phyloP scores from a whole-genome alignment of 2,113 vertebrate genomes.

The Cyanoderma ruficeps region DNA sequence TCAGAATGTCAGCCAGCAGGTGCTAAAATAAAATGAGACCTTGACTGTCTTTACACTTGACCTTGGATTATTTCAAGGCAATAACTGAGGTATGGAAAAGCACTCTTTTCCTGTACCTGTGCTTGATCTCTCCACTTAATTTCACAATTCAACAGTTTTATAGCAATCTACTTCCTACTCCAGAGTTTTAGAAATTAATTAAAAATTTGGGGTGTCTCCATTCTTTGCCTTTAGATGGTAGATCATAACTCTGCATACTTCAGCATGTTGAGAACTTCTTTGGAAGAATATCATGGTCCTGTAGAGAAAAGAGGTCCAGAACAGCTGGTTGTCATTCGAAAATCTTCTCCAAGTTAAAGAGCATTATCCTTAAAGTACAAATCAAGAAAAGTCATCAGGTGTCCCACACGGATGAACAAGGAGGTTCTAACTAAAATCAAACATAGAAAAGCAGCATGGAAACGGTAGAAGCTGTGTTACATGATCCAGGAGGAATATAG shows the following conservation, averaged over 20 bases:
- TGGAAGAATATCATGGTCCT: background rate
- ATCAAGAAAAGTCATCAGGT: background rate
- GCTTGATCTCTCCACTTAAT: background rate
- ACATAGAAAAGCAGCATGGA: background rate
- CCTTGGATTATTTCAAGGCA: background rate
- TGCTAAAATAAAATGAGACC: constrained; percentile 1
- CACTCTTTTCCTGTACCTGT: background rate
- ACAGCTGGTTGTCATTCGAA: background rate
- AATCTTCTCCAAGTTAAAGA: background rate
- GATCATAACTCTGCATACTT: background rate
- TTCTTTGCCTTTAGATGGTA: background rate
- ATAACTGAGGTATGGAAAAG: background rate
- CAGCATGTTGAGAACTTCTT: background rate
- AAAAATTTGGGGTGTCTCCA: background rate
- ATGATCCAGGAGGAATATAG: background rate
- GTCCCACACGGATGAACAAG: background rate
- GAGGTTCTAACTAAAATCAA: background rate
- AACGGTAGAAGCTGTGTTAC: background rate
- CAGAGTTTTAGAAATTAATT: background rate
- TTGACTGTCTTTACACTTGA: background rate
- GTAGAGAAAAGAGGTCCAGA: background rate
- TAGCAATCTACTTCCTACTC: background rate
- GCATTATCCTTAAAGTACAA: background rate
- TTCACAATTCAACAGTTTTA: background rate
- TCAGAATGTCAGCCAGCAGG: background rate